Conservation (phyloP, 1,140 invertebrate species). For the Solen grandis region DNA sequence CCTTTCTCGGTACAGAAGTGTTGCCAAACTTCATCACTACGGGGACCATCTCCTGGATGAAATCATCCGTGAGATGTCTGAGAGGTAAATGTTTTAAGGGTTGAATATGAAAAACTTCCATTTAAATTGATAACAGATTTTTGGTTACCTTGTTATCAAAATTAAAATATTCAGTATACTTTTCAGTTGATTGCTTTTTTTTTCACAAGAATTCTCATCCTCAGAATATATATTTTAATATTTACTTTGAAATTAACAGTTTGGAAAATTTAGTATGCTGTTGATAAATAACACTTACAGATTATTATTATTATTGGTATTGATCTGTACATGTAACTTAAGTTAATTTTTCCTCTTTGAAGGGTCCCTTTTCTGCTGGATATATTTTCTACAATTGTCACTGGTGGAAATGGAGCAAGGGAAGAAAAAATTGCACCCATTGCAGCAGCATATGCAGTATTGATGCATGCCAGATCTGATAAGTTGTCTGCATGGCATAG, state of each 20-base stretch:
- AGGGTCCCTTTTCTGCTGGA: slow-evolving; percentile 13
- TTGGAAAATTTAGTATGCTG: slow-evolving; percentile 14
- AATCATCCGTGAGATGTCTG: slow-evolving; percentile 8
- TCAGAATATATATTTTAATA: neutral
- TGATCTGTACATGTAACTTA: neutral
- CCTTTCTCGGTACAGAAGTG: slow-evolving; percentile 5
- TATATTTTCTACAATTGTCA: slow-evolving; percentile 5
- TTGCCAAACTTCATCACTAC: slow-evolving; percentile 2
- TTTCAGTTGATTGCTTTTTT: neutral
- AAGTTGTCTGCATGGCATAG: slow-evolving; percentile 22
- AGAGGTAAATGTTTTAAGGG: slow-evolving; percentile 15
- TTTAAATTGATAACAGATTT: neutral
- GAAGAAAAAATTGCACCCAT: neutral
- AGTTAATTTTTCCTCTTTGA: slow-evolving; percentile 6
- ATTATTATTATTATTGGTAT: neutral
- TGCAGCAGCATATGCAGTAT: neutral
- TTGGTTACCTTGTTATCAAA: slow-evolving; percentile 10
- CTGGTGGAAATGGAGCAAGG: slow-evolving; percentile 2
- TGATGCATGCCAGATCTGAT: slow-evolving; percentile 15
- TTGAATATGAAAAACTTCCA: slow-evolving; percentile 2
- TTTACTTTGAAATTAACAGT: neutral
- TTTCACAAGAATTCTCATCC: neutral
- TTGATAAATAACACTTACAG: slow-evolving; percentile 2
- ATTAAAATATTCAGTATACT: neutral
- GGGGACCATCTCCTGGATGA: slow-evolving; percentile 7